Evolutionary conservation across 2,797 vertebrate genomes (phyloP).

Genomic region (Crax fasciolata): DNA sequence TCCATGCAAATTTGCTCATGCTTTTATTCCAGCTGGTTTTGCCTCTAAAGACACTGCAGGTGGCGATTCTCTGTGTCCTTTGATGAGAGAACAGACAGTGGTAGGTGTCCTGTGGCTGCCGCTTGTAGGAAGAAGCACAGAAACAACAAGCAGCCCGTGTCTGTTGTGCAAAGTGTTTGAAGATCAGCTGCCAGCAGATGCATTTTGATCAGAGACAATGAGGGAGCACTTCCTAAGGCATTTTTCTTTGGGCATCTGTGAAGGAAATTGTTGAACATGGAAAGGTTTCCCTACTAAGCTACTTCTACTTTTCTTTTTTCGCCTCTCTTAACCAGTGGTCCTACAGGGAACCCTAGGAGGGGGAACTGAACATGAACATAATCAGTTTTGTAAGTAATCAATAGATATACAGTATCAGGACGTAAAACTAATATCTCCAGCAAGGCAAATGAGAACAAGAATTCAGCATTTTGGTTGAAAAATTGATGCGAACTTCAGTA

Average conservation of each 20-base stretch:
- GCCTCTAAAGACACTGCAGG: not conserved
- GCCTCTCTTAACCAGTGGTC: not conserved
- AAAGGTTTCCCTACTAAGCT: not conserved
- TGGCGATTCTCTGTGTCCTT: not conserved
- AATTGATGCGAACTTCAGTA: not conserved
- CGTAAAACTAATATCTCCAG: conserved; percentile 31
- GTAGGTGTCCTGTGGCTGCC: not conserved
- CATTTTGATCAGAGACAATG: conserved; percentile 35
- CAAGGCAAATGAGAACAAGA: not conserved
- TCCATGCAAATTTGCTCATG: not conserved
- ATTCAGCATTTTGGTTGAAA: not conserved
- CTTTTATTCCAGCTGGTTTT: conserved; percentile 4
- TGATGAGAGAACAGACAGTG: not conserved
- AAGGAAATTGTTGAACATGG: conserved; percentile 16
- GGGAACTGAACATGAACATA: not conserved
- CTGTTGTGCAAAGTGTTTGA: not conserved
- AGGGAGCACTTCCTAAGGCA: conserved; percentile 7
- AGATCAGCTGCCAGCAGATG: not conserved
- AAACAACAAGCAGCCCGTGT: rapidly evolving
- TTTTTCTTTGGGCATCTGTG: not conserved
- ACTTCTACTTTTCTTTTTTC: not conserved
- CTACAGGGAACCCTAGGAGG: not conserved
- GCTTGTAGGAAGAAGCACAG: not conserved
- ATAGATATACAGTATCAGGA: not conserved
- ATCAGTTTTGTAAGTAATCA: not conserved